A percentile compares a stretch with the other conserved stretches of the same genome.
These are phyloP conservation scores for Hippolais icterina DNA, from an alignment of 2,113 vertebrate genomes.

Conservation along the genomic window DNA sequence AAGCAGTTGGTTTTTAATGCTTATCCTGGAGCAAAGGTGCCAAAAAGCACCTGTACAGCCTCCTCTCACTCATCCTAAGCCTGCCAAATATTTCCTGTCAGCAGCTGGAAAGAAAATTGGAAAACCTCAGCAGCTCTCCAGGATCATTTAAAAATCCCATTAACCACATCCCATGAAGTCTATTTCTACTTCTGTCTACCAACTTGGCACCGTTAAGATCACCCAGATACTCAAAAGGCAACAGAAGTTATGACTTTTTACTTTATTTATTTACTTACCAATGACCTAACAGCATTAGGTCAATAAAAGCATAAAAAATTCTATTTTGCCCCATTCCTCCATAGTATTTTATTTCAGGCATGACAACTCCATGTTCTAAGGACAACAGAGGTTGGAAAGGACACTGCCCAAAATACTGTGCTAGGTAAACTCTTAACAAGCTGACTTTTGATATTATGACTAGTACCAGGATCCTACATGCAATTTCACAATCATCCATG, in stretches of 20 bases:
- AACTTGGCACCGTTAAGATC: neutral
- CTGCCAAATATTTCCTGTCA: neutral
- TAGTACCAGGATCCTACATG: neutral
- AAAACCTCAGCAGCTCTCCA: neutral
- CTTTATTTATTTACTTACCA: neutral
- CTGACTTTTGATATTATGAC: neutral
- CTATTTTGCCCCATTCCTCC: neutral
- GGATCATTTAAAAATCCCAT: neutral
- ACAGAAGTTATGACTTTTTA: neutral
- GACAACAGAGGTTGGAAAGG: neutral
- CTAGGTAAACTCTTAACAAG: neutral
- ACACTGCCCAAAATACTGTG: neutral
- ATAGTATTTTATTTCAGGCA: neutral
- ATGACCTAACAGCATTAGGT: neutral
- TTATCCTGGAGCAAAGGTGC: neutral
- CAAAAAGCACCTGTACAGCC: neutral
- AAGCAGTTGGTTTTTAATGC: neutral
- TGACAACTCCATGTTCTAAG: neutral
- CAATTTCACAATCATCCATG: neutral
- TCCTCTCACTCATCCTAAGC: neutral
- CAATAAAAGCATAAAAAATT: neutral
- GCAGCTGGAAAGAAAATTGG: neutral
- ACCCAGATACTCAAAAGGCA: neutral
- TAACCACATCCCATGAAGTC: neutral
- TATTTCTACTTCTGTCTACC: neutral